phyloP scores from a whole-genome alignment of 2,113 vertebrate species.

The Hydrochoerus hydrochaeris region DNA sequence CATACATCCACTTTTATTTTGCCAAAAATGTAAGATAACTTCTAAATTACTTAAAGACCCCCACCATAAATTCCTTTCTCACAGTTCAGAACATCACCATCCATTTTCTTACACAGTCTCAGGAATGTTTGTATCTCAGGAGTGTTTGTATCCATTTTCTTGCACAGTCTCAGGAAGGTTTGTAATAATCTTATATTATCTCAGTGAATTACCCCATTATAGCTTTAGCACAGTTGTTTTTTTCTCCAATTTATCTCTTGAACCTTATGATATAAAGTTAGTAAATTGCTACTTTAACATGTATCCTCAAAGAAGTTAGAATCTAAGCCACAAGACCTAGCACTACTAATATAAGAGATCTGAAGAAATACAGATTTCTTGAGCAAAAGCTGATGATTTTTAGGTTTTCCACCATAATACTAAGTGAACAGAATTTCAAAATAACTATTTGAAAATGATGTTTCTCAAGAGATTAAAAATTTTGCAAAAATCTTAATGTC shows the following conservation, averaged over 20 bases:
- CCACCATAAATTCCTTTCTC: not conserved
- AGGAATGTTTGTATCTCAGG: not conserved
- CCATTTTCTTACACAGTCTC: constrained; percentile 14
- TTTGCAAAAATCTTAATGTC: not conserved
- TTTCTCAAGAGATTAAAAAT: not conserved
- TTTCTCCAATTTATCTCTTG: not conserved
- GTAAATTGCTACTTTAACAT: not conserved
- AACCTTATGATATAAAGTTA: not conserved
- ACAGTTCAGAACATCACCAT: not conserved
- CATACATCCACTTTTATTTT: not conserved
- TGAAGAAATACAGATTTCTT: not conserved
- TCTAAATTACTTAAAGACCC: not conserved
- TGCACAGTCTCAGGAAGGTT: not conserved
- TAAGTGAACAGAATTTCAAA: not conserved
- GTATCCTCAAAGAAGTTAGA: not conserved
- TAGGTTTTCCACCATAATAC: not conserved
- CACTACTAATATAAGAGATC: not conserved
- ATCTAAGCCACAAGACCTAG: not conserved
- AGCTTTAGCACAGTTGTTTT: not conserved
- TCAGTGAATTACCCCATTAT: not conserved
- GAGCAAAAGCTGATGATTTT: not conserved
- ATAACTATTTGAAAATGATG: not conserved
- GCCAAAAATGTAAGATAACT: not conserved
- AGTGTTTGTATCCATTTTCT: constrained; percentile 20
- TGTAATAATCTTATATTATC: not conserved